Evolutionary conservation across 2,113 vertebrate species (phyloP).

Genomic region (Austrofundulus limnaeus): DNA sequence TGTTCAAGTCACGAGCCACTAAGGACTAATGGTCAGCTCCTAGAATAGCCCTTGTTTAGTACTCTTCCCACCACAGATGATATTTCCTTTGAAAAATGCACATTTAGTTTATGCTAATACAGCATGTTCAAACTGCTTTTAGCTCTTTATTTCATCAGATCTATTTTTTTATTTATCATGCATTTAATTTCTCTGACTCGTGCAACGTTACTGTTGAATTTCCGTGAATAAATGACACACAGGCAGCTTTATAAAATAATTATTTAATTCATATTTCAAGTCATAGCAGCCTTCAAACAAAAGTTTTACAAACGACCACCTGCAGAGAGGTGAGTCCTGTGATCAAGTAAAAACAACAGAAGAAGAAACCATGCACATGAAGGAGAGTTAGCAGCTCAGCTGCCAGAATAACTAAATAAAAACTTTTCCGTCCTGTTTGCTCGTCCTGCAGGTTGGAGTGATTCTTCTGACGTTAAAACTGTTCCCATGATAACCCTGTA

Average conservation of each 20-base stretch:
- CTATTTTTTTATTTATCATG: too few species aligned
- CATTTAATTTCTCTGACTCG: too few species aligned
- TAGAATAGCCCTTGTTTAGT: too few species aligned
- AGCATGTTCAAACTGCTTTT: too few species aligned
- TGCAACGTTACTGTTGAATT: too few species aligned
- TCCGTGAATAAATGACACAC: not conserved
- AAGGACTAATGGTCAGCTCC: too few species aligned
- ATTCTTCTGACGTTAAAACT: not conserved
- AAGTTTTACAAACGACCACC: not conserved
- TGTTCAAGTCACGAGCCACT: too few species aligned
- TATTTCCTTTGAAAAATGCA: too few species aligned
- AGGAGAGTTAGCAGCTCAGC: not conserved
- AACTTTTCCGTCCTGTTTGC: not conserved
- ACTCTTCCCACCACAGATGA: too few species aligned
- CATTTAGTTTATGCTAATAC: too few species aligned
- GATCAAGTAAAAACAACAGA: not conserved
- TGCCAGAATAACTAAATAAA: not conserved
- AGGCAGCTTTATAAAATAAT: constrained; percentile 24
- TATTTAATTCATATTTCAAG: constrained; percentile 62
- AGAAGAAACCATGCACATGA: not conserved
- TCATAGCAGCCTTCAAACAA: constrained; percentile 48
- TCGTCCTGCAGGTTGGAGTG: too few species aligned
- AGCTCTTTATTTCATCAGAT: too few species aligned
- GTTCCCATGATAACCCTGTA: constrained; percentile 4
- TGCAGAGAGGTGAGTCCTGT: not conserved